Evolutionary conservation across 2,888 invertebrate species (phyloP), one percentile per base, ranked within the genome.

Genomic region (Ectemnius continuus): DNA sequence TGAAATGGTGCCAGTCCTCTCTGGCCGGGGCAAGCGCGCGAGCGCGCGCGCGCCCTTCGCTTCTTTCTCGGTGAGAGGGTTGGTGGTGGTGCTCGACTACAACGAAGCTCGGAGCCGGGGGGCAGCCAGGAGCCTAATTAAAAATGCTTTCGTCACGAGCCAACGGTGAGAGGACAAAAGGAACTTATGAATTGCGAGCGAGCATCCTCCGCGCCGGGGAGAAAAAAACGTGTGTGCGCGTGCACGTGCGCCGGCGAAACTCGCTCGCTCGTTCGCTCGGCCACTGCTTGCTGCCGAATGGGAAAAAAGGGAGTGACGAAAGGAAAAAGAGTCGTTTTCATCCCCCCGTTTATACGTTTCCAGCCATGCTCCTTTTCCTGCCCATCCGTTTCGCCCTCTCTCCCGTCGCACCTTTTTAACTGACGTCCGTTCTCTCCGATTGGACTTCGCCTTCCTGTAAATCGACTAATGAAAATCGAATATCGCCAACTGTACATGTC

Each of bases 71-170:
- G 11, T 1, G 8, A 36, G 11, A 11, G 36, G 2, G 5, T 1
- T 36, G 36, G 36, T 56, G 57, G 59, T 58, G 45, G 8, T 47
- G 56, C 36, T 52, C 16, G 16, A 26, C 14, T 47, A 57, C 36
- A 65, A 60, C 59, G 65, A 60, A 61, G 64, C 67, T 36, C 1
- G 52, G 16, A 52, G 46, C 74, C 67, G 66, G 66, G 66, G 61
- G 67, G 65, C 69, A 81, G 36, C 77, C 61, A 47, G 67, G 58
- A 76, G 78, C 67, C 79, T 84, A 84, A 84, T 84, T 84, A 84
- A 83, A 84, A 84, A 82, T 76, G 80, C 81, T 82, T 76, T 70
- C 75, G 78, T 77, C 76, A 73, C 72, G 61, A 63, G 71, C 16
- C 63, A 47, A 14, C 52, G 52, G 52, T 16, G 48, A 64, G 56